Conservation (phyloP, 2,113 vertebrate species). For the Pterocles orientalis region DNA sequence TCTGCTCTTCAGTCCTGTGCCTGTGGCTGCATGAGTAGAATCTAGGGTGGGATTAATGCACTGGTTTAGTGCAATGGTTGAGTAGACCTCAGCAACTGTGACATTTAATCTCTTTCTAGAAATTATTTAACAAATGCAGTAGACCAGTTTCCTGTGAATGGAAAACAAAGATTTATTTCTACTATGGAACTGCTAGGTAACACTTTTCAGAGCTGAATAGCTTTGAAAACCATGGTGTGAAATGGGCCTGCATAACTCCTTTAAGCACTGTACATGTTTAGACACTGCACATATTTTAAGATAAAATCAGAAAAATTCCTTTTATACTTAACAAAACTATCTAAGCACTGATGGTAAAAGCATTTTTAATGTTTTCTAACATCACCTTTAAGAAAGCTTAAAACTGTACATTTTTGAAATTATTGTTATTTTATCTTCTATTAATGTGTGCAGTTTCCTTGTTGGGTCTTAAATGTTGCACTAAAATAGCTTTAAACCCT, state of each 20-base stretch:
- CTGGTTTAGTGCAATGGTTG: not conserved
- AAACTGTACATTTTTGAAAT: not conserved
- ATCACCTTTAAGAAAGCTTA: not conserved
- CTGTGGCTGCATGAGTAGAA: not conserved
- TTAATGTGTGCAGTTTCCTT: not conserved
- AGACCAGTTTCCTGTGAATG: not conserved
- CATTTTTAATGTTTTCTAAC: not conserved
- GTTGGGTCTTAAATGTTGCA: not conserved
- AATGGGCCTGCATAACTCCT: not conserved
- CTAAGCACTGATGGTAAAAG: not conserved
- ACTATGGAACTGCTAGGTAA: not conserved
- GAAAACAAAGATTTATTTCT: not conserved
- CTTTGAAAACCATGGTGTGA: not conserved
- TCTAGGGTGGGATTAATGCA: not conserved
- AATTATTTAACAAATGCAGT: constrained; percentile 7
- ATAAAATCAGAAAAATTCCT: not conserved
- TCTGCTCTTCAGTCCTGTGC: not conserved
- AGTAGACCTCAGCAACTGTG: not conserved
- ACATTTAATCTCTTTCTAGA: not conserved
- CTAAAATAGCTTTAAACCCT: not conserved
- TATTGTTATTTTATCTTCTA: not conserved
- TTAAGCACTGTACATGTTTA: not conserved
- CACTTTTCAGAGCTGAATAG: not conserved
- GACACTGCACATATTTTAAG: not conserved
- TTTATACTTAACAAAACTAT: not conserved